Conservation (phyloP, 2,888 invertebrate genomes). For the Yponomeuta evonymella region DNA sequence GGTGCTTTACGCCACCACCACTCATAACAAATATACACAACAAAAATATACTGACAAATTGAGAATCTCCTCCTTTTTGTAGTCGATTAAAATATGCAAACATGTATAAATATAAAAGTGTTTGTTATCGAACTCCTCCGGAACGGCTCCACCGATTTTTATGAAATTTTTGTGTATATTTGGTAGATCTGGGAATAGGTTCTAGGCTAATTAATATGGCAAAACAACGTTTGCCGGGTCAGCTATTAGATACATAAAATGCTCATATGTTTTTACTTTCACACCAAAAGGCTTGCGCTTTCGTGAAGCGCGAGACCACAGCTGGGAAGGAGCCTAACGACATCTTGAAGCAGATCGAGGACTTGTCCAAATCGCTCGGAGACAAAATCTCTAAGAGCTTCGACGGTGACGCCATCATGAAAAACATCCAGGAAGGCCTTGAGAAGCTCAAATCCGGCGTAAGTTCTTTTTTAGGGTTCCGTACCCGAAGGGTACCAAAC, state of each 20-base stretch:
- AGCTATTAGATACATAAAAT: background rate
- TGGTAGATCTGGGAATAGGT: too few species aligned
- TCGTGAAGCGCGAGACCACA: slow-evolving; percentile 55
- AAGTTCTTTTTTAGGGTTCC: slow-evolving; percentile 17
- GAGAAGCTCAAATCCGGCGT: slow-evolving; percentile 30
- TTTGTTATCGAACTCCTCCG: too few species aligned
- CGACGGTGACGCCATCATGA: slow-evolving; percentile 40
- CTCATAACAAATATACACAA: too few species aligned
- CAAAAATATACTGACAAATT: slow-evolving; percentile 4
- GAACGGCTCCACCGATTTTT: too few species aligned
- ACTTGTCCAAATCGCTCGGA: slow-evolving; percentile 24
- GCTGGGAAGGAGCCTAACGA: slow-evolving; percentile 26
- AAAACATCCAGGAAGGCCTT: slow-evolving; percentile 32
- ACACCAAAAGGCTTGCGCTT: slow-evolving; percentile 43
- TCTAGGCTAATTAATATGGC: too few species aligned
- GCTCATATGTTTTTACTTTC: slow-evolving; percentile 13
- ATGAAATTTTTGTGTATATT: too few species aligned
- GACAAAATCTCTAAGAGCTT: slow-evolving; percentile 29
- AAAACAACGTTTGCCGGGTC: background rate
- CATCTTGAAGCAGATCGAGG: slow-evolving; percentile 29
- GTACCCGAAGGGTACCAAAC: too few species aligned
- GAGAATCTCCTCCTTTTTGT: background rate
- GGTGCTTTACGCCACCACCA: too few species aligned
- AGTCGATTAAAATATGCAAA: background rate
- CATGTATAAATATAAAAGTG: too few species aligned